Base-by-base conservation (phyloP, 1,140 invertebrate species). In the Drosophila nikananu region DNA sequence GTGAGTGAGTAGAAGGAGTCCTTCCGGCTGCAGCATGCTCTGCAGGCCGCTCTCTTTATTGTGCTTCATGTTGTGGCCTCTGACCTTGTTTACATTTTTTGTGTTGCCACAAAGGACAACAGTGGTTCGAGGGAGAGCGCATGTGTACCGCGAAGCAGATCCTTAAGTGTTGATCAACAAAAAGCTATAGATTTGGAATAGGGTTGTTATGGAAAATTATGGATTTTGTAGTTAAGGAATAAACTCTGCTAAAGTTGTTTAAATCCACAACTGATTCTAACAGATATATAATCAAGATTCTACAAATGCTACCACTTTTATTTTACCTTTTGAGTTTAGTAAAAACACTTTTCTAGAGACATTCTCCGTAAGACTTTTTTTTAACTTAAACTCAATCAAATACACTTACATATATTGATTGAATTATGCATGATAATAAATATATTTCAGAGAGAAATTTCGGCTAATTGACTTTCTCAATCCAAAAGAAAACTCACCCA, bases 1-100 rank as follows among this genome's bases (percentile, higher is more conserved):
- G 49, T 58, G 66, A 67, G 83, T 89, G 77, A 81, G 84, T 81
- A 74, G 25, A 39, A 27, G 42, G 32, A 41, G 42, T 30, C 21
- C 39, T 30, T 13, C 15, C 52, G 52, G 51, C 52, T 51, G 51
- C 67, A 61, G 39, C 41, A 39, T 6, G 48, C 76, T 80, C 61
- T 48, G 42, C 59, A 71, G 17, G 39, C 25, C 42, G 30, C 60
- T 66, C 63, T 60, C 62, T 71, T n/a, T 78, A 37, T 75, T 74
- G 63, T 75, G 62, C 57, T 52, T 21, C 54, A 59, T 61, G 49
- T 60, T 59, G 49, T 19, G 60, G 30, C 42, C 49, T 68, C 67
- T 58, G 46, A 66, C 58, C 62, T 64, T 72, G 71, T 73, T 71
- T 75, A 54, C 55, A 15, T 35, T 66, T 80, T 66, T 25, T 67